These are phyloP conservation scores for Oligia fasciuncula DNA, from an alignment of 2,888 invertebrate species.

Conservation along the genomic window DNA sequence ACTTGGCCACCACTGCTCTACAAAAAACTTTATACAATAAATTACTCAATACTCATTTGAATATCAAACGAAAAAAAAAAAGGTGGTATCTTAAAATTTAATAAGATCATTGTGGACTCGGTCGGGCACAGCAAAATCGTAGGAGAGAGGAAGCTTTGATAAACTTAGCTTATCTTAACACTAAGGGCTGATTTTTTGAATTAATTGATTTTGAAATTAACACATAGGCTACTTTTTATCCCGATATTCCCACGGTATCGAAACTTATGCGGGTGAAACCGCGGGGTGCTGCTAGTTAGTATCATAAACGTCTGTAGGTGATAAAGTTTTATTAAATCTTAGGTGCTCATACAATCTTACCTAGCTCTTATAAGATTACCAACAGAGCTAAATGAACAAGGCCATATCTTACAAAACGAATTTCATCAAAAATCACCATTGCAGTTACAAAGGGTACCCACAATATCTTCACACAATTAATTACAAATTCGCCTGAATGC, in stretches of 20 bases:
- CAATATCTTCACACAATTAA: constrained; percentile 34
- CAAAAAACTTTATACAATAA: too few relatives aligned
- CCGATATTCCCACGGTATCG: too few relatives aligned
- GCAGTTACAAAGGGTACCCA: constrained; percentile 24
- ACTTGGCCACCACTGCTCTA: too few relatives aligned
- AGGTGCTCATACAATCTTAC: not conserved
- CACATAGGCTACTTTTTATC: too few relatives aligned
- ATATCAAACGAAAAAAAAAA: too few relatives aligned
- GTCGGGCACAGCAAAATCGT: not conserved
- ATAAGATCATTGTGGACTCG: not conserved
- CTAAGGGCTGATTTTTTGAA: too few relatives aligned
- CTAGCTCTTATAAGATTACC: not conserved
- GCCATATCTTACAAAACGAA: constrained; percentile 21
- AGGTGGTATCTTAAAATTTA: not conserved
- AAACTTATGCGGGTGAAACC: too few relatives aligned
- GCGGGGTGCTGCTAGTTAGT: too few relatives aligned
- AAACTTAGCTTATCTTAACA: too few relatives aligned
- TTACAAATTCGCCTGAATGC: constrained; percentile 27
- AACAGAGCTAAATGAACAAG: not conserved
- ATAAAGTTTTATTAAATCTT: not conserved
- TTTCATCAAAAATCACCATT: constrained; percentile 36
- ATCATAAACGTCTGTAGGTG: not conserved
- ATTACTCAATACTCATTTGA: too few relatives aligned
- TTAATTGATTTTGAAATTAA: too few relatives aligned
- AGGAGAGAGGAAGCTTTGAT: not conserved